Conservation (phyloP, 1,140 invertebrate genomes). For the Sinella curviseta region DNA sequence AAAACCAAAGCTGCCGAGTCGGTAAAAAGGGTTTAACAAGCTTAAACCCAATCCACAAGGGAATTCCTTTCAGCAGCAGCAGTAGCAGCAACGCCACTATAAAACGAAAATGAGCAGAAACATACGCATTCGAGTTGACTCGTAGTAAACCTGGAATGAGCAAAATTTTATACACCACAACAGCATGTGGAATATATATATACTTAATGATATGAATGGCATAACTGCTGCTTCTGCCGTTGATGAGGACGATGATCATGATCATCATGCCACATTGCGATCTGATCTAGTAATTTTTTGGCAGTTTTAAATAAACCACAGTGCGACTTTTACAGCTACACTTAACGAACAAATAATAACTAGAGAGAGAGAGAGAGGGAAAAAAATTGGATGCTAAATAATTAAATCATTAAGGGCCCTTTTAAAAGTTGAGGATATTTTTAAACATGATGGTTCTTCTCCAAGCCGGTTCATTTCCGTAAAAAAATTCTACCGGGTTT, state of each 20-base stretch:
- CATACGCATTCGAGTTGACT: too few species aligned
- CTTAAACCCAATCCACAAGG: background rate
- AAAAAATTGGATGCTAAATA: background rate
- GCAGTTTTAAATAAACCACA: too few species aligned
- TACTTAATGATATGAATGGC: background rate
- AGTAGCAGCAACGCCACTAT: background rate
- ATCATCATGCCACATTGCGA: too few species aligned
- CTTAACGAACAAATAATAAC: background rate
- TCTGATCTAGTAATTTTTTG: too few species aligned
- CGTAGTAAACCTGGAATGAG: background rate
- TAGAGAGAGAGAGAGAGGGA: background rate
- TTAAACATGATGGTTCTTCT: background rate
- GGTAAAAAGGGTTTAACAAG: background rate
- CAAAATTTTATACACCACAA: background rate
- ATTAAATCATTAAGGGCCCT: background rate
- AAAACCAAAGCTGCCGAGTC: background rate
- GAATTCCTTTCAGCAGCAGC: background rate
- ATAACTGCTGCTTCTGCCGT: too few species aligned
- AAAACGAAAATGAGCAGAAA: too few species aligned
- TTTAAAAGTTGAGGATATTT: background rate
- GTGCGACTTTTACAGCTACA: too few species aligned
- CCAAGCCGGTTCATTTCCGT: too few species aligned
- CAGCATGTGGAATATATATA: background rate
- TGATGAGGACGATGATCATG: too few species aligned
- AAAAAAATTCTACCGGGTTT: too few species aligned